Evolutionary conservation across 2,888 invertebrate species (phyloP), one percentile per base, ranked within the genome.

Genomic region (Volucella inanis): DNA sequence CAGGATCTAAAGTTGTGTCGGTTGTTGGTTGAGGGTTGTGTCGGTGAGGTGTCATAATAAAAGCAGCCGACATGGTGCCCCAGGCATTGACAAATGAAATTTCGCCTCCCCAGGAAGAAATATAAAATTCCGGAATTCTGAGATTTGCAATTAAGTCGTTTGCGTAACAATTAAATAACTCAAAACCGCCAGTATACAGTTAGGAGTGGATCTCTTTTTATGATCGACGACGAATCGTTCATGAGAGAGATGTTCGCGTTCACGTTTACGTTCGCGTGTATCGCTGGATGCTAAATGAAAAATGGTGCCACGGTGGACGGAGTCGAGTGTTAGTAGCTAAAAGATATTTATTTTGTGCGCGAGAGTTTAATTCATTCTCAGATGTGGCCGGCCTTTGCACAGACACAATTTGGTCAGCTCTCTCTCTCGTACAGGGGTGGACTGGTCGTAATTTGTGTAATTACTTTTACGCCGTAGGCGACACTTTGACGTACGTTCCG

Each of bases 81-180:
- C 41, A 43, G 77, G 81, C 72, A 55, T 68, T 45, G 43, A 78
- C 85, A 81, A 85, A 85, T 85, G 85, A 72, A 81, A 85, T 81
- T 80, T 85, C 72, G 71, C 67, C 80, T 85, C 68, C 68, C 65
- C 39, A 39, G 41, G 47, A 55, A 18, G 55, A 52, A 52, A 64
- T 15, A 79, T 75, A 84, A 75, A 70, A 65, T 64, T 67, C 55
- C 47, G 41, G 61, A 41, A 77, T 81, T 85, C 47, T 77, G 87
- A 87, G 84, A 83, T 84, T 76, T 84, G 77, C 84, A 91, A 91
- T 91, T 91, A 91, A 91, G 91, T 90, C 91, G 90, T 91, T 91
- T 89, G 88, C 88, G 88, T 89, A 91, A 91, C 91, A 91, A 91
- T 91, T 91, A 91, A 91, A 91, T 91, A 90, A 89, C 89, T 90